Percentiles rank a stretch among this genome's conserved stretches.
Conservation (phyloP, 2,113 vertebrate genomes). For the Dromiciops gliroides region DNA sequence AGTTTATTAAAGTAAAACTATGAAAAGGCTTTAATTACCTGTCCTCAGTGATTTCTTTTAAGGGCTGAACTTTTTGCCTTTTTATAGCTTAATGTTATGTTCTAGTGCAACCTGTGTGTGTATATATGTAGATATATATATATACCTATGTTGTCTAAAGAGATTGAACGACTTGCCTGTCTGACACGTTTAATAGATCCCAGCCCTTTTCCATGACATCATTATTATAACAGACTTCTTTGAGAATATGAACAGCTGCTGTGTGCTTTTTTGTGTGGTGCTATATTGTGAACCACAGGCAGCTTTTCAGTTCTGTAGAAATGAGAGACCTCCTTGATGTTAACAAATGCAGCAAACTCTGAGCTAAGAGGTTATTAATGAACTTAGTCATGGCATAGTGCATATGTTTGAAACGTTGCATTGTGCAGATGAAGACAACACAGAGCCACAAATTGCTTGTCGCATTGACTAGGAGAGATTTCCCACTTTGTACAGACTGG, state of each 20-base stretch:
- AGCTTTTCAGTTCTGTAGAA: conserved; percentile 76
- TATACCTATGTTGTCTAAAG: conserved; percentile 70
- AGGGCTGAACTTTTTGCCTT: conserved; percentile 60
- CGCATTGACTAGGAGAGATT: conserved; percentile 66
- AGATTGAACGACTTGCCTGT: conserved; percentile 81
- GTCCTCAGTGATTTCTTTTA: conserved; percentile 59
- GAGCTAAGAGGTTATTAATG: conserved; percentile 75
- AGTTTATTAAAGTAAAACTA: conserved; percentile 68
- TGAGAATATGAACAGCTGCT: conserved; percentile 84
- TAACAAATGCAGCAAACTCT: conserved; percentile 72
- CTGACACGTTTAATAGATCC: conserved; percentile 79
- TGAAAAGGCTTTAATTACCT: conserved; percentile 67
- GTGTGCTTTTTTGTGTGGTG: conserved; percentile 76
- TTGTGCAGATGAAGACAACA: conserved; percentile 66
- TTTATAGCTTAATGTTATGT: conserved; percentile 68
- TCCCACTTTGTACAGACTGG: conserved; percentile 24
- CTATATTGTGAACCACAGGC: conserved; percentile 81
- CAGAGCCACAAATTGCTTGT: conserved; percentile 42
- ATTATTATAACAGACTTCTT: conserved; percentile 81
- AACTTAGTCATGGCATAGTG: conserved; percentile 67
- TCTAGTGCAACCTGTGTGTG: conserved; percentile 65
- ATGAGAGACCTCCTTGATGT: conserved; percentile 74
- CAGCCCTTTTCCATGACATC: conserved; percentile 86
- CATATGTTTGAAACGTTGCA: conserved; percentile 63
- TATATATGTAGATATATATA: not conserved